Percentiles rank a stretch among this genome's conserved stretches.
These are phyloP conservation scores for Apodemia zela DNA, from an alignment of 2,888 invertebrate species.

Conservation along the genomic window DNA sequence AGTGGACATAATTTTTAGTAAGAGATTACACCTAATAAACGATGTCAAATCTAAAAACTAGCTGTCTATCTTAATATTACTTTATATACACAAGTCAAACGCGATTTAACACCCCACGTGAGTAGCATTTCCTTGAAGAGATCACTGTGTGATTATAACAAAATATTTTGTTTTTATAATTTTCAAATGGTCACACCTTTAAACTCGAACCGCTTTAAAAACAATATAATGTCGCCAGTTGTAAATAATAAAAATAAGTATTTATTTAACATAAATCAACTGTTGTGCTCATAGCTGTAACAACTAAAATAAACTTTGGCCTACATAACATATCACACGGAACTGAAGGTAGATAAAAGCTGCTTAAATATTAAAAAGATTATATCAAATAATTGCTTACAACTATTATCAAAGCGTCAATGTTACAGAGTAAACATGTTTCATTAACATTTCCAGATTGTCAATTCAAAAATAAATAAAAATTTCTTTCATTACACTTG, in stretches of 20 bases:
- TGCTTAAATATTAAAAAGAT: neutral
- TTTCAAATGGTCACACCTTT: constrained; percentile 13
- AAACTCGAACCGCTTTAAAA: neutral
- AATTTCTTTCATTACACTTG: constrained; percentile 17
- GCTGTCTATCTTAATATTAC: constrained; percentile 29
- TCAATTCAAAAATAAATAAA: constrained; percentile 21
- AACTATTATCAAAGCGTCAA: neutral
- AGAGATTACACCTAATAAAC: constrained; percentile 37
- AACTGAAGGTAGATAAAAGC: constrained; percentile 18
- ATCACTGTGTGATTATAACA: constrained; percentile 2
- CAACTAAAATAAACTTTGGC: constrained; percentile 70
- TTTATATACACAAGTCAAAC: constrained; percentile 23
- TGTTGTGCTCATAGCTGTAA: constrained; percentile 48
- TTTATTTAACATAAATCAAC: constrained; percentile 16
- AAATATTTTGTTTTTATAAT: constrained; percentile 1
- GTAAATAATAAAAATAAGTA: constrained; percentile 9
- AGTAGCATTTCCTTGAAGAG: neutral
- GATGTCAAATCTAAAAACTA: constrained; percentile 27
- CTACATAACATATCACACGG: constrained; percentile 53
- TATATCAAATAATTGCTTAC: constrained; percentile 1
- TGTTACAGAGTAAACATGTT: constrained; percentile 9
- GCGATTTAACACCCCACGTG: neutral
- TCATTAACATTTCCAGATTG: neutral
- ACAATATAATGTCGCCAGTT: constrained; percentile 11
- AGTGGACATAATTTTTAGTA: constrained; percentile 21